phyloP scores from a whole-genome alignment of 2,888 invertebrate species.

The Helleia helle region DNA sequence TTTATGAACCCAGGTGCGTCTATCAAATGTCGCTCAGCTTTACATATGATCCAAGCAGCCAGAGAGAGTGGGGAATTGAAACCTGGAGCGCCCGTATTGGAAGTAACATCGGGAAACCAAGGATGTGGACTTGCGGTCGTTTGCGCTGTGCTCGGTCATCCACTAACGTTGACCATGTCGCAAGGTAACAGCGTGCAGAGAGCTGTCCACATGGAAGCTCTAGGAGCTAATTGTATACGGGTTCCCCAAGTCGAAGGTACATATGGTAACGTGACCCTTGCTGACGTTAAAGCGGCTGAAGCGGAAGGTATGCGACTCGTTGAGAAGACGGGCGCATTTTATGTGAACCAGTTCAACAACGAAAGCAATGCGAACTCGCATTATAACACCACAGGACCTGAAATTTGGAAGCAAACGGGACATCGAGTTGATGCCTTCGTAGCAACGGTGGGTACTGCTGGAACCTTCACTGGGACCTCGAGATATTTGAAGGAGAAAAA shows the following conservation, averaged over 20 bases:
- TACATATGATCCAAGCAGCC: constrained; percentile 52
- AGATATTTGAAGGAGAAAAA: constrained; percentile 56
- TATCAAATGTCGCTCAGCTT: constrained; percentile 55
- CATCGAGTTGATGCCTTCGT: constrained; percentile 55
- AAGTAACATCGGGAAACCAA: constrained; percentile 63
- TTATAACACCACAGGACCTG: constrained; percentile 58
- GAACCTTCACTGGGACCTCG: constrained; percentile 53
- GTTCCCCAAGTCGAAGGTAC: constrained; percentile 61
- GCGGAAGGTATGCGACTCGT: constrained; percentile 40
- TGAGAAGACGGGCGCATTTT: constrained; percentile 46
- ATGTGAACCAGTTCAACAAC: constrained; percentile 58
- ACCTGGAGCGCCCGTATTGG: constrained; percentile 48
- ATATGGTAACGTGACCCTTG: constrained; percentile 56
- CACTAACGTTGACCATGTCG: constrained; percentile 58
- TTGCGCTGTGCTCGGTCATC: constrained; percentile 55
- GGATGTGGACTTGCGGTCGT: constrained; percentile 62
- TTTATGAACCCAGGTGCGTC: constrained; percentile 66
- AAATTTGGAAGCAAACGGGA: constrained; percentile 63
- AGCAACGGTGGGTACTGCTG: constrained; percentile 57
- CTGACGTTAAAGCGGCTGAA: constrained; percentile 54
- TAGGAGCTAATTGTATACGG: constrained; percentile 53
- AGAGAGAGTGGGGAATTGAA: constrained; percentile 38
- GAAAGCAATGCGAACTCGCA: constrained; percentile 44
- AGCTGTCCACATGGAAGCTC: constrained; percentile 62
- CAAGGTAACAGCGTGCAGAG: constrained; percentile 58